Base-by-base conservation (phyloP, 2,888 invertebrate genomes). In the Drosophila nigricruria region DNA sequence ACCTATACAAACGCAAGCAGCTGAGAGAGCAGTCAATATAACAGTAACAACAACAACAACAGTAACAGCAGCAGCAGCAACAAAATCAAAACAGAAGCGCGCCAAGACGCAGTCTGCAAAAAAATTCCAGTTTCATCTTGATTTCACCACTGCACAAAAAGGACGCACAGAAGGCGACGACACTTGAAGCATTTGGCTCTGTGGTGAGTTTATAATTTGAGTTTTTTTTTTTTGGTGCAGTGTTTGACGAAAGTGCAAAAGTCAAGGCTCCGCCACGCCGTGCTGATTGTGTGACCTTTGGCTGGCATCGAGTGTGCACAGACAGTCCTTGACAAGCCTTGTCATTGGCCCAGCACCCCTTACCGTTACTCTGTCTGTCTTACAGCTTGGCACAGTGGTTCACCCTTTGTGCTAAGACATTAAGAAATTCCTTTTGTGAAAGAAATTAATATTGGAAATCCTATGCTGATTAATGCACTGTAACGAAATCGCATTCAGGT, bases 211-310 rank as follows among this genome's bases (percentile, higher is more conserved):
- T 32, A 30, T 30, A 8, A 9, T n/a, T 38, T 34, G 40, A 23
- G 49, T 77, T 67, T 38, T 32, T 49, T 45, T 34, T 27, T 43
- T 67, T 67, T 20, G 53, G 36, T 52, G 73, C 64, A 65, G 27
- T 60, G 25, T 60, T 57, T 75, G 63, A 58, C 36, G 65, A 78
- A 82, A 88, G 90, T 87, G 88, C 82, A 87, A 87, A 87, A 87
- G 90, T 87, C 86, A 87, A 89, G 86, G 86, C 82, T 88, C 54
- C 36, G 27, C 9, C 36, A 20, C 9, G 3, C 8, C 47, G 47
- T 58, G 70, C 61, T 66, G 58, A 65, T 73, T 70, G 61, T 77
- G 59, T 84, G 88, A 89, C 85, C 85, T 88, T 88, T 89, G 77
- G 73, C 75, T 68, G 67, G 52, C 61, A 80, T 72, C 75, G 68